Evolutionary conservation across 2,888 invertebrate genomes (phyloP), one percentile per base, ranked within the genome.

Genomic region (Scaptodrosophila latifasciaeformis): DNA sequence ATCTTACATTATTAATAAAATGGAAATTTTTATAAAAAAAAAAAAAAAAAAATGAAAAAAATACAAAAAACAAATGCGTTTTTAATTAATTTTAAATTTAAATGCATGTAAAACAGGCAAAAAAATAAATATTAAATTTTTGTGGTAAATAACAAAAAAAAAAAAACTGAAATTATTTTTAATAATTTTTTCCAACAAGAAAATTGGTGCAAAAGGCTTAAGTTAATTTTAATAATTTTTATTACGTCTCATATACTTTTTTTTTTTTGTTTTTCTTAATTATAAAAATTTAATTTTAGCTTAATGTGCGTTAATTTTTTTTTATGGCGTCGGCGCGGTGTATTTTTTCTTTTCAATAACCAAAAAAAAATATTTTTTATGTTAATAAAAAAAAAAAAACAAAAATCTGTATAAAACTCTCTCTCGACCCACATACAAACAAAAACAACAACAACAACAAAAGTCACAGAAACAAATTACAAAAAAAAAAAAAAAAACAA

Each of bases 11-110:
- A 18, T 9, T 7, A 43, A 15, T 43, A 49, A 37, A 43, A 49
- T 37, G 13, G 6, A 13, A 59, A 27, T 19, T 51, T 77, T 72
- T 78, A 65, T 65, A 75, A 48, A 77, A 78, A 77, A 12, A 54
- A 77, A 77, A 29, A 46, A 18, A 12, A 13, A 13, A 15, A 45
- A 39, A 39, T 39, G 9, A 17, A 10, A 17, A 9, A n/a, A 19
- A 19, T 9, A 67, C 46, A 64, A 49, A 40, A 39, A 30, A 40
- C 54, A 24, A 34, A 42, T 54, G 62, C 65, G 52, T 48, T 47
- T 40, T 34, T 35, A 6, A 2, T 40, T 19, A 15, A 30, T 49
- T 18, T 42, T 49, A 17, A 15, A 42, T 21, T 24, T 24, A 5
- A 3, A 5, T 24, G 24, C 24, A 24, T 24, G 24, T 5, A 19